Percentiles rank a stretch among this genome's conserved stretches.
Evolutionary conservation across 2,113 vertebrate species (phyloP).

Genomic region (Cinclus cinclus): DNA sequence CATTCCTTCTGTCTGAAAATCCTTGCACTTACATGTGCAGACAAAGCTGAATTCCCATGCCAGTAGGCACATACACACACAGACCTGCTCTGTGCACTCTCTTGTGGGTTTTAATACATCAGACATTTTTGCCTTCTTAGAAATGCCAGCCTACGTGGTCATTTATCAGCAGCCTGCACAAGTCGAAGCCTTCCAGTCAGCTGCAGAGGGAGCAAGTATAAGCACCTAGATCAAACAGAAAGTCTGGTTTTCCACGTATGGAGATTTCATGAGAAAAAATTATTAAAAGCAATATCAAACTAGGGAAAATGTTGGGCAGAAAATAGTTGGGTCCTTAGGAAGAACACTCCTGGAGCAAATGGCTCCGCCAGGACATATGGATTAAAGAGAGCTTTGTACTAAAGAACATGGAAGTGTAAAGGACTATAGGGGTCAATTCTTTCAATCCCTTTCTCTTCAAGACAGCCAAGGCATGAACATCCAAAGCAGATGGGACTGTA

Average conservation of each 20-base stretch:
- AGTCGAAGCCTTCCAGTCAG: neutral
- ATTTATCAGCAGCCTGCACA: neutral
- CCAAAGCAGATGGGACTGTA: neutral
- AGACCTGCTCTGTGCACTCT: neutral
- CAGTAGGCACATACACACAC: neutral
- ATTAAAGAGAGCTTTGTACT: neutral
- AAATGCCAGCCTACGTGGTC: neutral
- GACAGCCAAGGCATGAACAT: neutral
- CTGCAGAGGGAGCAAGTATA: neutral
- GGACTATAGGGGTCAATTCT: neutral
- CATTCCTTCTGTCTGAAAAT: conserved; percentile 27
- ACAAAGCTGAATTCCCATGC: neutral
- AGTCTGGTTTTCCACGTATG: neutral
- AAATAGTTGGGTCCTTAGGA: neutral
- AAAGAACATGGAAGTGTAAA: neutral
- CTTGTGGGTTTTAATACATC: neutral
- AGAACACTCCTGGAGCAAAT: neutral
- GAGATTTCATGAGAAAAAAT: neutral
- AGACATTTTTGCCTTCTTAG: neutral
- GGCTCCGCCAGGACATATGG: neutral
- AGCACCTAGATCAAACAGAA: neutral
- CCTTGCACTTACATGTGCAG: neutral
- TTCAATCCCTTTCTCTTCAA: neutral
- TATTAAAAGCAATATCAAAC: neutral
- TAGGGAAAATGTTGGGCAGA: neutral